A percentile compares a stretch with the other conserved stretches of the same genome.
Evolutionary conservation across 2,113 vertebrate species (phyloP).

Genomic region (Nothocercus julius): DNA sequence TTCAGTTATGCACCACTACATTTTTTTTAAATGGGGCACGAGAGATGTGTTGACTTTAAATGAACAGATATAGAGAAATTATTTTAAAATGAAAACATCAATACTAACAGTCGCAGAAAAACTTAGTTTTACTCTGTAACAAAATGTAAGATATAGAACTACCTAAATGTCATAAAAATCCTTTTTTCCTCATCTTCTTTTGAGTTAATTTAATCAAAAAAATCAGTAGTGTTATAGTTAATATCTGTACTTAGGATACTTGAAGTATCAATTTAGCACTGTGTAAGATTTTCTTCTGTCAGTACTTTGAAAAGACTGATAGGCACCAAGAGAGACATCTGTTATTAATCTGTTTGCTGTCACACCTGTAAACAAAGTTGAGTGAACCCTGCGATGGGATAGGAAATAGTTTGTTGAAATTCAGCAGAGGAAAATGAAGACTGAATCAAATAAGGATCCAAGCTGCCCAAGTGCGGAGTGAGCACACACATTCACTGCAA

Average conservation of each 20-base stretch:
- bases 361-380: rapidly evolving
- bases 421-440: not conserved
- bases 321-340: not conserved
- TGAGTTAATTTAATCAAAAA: not conserved
- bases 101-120: not conserved
- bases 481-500: not conserved
- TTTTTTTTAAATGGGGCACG: not conserved
- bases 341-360: not conserved
- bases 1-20: not conserved
- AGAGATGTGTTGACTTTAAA: not conserved
- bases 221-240: not conserved
- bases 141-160: not conserved
- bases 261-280: not conserved
- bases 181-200: not conserved
- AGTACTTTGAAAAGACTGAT: not conserved
- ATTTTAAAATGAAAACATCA: not conserved
- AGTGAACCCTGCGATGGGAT: not conserved
- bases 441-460: not conserved
- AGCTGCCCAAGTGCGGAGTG: not conserved
- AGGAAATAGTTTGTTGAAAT: not conserved
- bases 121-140: not conserved
- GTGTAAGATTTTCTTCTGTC: not conserved
- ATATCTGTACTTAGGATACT: not conserved
- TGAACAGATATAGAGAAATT: not conserved
- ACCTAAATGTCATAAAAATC: not conserved